Evolutionary conservation across 1,140 invertebrate genomes (phyloP).

Genomic region (Micrasema minimum): DNA sequence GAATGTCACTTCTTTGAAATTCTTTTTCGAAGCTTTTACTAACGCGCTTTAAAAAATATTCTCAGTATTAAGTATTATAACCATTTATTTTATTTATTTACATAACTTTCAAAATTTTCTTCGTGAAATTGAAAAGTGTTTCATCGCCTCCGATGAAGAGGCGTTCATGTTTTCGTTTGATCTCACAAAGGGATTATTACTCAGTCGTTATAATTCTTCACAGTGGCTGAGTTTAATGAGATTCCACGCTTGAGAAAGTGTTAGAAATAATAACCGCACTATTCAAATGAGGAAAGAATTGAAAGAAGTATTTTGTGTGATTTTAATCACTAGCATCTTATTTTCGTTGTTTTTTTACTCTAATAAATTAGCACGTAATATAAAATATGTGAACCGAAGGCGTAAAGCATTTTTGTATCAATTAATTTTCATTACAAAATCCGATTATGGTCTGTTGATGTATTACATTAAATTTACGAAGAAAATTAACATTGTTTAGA

Average conservation of each 20-base stretch:
- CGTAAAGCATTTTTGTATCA: constrained; percentile 17
- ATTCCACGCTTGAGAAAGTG: constrained; percentile 25
- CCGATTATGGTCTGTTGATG: background rate
- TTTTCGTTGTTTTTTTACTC: constrained; percentile 6
- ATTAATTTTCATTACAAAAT: constrained; percentile 25
- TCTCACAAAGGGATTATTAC: constrained; percentile 36
- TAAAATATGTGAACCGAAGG: too few species aligned
- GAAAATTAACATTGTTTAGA: too few species aligned
- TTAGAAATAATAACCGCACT: constrained; percentile 34
- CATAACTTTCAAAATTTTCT: too few species aligned
- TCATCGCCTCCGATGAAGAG: constrained; percentile 5
- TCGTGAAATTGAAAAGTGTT: constrained; percentile 2
- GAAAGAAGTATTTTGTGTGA: constrained; percentile 9
- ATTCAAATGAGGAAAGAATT: constrained; percentile 32
- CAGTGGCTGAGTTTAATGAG: constrained; percentile 25
- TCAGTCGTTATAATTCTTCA: constrained; percentile 27
- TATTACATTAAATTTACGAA: background rate
- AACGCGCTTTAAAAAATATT: too few species aligned
- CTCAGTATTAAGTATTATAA: too few species aligned
- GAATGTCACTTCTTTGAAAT: too few species aligned
- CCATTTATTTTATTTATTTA: too few species aligned
- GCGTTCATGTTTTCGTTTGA: constrained; percentile 20
- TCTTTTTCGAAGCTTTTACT: too few species aligned
- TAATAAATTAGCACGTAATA: constrained; percentile 19
- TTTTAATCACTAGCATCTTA: constrained; percentile 29